These are phyloP conservation scores for Calameuta pallipes DNA, from an alignment of 2,888 invertebrate genomes.

Conservation along the genomic window DNA sequence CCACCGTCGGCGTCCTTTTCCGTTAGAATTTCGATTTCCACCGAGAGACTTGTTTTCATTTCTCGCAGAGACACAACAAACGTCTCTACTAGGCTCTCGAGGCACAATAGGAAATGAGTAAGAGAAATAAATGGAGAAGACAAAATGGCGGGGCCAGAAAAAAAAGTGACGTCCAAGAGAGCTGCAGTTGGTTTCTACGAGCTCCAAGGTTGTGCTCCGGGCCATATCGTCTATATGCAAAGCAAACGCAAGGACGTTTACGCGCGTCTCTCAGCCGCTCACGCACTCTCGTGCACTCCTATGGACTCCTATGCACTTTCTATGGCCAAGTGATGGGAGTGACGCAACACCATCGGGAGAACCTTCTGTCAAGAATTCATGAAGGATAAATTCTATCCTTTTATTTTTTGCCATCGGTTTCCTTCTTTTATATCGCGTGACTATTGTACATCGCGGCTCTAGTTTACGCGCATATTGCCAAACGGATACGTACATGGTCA, in stretches of 20 bases:
- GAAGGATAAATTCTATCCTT: not conserved
- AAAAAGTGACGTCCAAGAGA: not conserved
- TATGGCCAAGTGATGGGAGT: not conserved
- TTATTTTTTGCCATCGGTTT: not conserved
- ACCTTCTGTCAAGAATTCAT: not conserved
- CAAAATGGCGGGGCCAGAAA: not conserved
- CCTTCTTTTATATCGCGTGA: not conserved
- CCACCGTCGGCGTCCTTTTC: not conserved
- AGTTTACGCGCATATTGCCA: not conserved
- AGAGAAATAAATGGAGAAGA: not conserved
- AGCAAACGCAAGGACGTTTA: conserved; percentile 53
- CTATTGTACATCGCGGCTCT: not conserved
- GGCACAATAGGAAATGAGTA: not conserved
- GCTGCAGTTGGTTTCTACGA: not conserved
- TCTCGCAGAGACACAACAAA: not conserved
- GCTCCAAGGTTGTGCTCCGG: conserved; percentile 49
- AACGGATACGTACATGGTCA: too few species aligned
- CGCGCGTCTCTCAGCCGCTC: conserved; percentile 39
- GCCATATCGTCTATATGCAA: conserved; percentile 53
- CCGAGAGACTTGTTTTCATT: not conserved
- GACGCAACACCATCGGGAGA: not conserved
- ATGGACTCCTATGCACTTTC: not conserved
- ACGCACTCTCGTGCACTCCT: conserved; percentile 3
- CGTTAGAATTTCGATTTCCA: not conserved
- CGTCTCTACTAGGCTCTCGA: not conserved